Percentiles rank a stretch among this genome's conserved stretches.
These are phyloP conservation scores for Lamprotornis superbus DNA, from an alignment of 2,113 vertebrate genomes.

Conservation along the genomic window DNA sequence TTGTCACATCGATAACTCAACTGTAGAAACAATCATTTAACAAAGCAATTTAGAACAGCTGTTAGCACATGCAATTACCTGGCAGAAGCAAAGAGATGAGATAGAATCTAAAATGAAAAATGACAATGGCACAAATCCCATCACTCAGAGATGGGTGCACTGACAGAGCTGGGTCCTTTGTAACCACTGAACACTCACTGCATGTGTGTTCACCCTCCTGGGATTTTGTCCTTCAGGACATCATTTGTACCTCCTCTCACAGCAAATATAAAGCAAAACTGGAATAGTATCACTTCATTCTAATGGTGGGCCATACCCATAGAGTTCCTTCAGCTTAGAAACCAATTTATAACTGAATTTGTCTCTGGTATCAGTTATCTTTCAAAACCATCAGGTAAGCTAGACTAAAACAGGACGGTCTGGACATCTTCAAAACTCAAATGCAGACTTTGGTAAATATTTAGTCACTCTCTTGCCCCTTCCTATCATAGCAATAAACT, in stretches of 20 bases:
- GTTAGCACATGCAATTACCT: neutral
- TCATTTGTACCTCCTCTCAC: neutral
- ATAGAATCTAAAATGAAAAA: neutral
- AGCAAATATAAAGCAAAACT: neutral
- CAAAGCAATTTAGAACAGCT: constrained; percentile 23
- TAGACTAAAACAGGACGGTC: neutral
- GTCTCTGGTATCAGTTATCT: neutral
- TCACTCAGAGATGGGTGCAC: neutral
- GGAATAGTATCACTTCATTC: neutral
- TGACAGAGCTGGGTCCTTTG: neutral
- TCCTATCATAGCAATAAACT: neutral
- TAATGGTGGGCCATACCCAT: neutral
- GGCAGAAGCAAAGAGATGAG: neutral
- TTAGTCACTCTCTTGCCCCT: neutral
- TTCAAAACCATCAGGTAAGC: neutral
- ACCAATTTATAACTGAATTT: neutral
- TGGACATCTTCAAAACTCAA: neutral
- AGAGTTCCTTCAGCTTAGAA: neutral
- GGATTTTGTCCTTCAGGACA: neutral
- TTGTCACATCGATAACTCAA: neutral
- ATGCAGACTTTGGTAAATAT: neutral
- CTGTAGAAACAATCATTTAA: constrained; percentile 31
- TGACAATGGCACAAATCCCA: neutral
- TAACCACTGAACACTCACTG: neutral
- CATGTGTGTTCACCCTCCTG: neutral